These are phyloP conservation scores for Mycetomoellerius zeteki DNA, from an alignment of 1,140 invertebrate species.

Conservation along the genomic window DNA sequence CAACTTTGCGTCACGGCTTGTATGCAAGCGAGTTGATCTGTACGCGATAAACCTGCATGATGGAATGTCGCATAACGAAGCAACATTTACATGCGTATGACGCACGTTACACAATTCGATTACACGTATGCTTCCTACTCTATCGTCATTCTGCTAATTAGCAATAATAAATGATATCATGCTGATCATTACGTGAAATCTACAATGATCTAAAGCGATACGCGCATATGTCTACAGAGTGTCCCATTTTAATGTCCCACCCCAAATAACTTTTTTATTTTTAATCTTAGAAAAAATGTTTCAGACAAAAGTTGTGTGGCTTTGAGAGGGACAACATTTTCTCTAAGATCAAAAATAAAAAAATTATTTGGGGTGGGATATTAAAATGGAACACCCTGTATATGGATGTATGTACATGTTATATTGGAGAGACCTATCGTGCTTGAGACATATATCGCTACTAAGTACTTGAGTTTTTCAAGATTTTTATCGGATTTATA, in stretches of 20 bases:
- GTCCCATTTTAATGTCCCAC: too few species aligned
- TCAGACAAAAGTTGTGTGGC: too few species aligned
- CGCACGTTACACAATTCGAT: not conserved
- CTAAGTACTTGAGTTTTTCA: not conserved
- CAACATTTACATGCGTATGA: not conserved
- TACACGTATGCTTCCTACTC: not conserved
- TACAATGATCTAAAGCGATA: conserved; percentile 3
- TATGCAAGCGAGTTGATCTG: conserved; percentile 1
- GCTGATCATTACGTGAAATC: not conserved
- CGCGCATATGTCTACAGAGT: too few species aligned
- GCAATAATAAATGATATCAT: not conserved
- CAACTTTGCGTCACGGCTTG: not conserved
- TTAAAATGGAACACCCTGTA: too few species aligned
- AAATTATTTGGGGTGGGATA: too few species aligned
- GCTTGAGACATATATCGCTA: not conserved
- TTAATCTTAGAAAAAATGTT: too few species aligned
- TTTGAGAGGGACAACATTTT: too few species aligned
- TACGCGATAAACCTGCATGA: conserved; percentile 17
- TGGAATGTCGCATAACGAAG: not conserved
- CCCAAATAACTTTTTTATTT: too few species aligned
- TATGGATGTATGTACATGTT: too few species aligned
- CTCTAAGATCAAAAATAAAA: too few species aligned
- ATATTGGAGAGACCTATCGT: not conserved
- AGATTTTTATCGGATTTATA: conserved; percentile 29
- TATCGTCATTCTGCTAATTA: not conserved